Conservation (phyloP, 2,888 invertebrate species). For the Maniola hyperantus region DNA sequence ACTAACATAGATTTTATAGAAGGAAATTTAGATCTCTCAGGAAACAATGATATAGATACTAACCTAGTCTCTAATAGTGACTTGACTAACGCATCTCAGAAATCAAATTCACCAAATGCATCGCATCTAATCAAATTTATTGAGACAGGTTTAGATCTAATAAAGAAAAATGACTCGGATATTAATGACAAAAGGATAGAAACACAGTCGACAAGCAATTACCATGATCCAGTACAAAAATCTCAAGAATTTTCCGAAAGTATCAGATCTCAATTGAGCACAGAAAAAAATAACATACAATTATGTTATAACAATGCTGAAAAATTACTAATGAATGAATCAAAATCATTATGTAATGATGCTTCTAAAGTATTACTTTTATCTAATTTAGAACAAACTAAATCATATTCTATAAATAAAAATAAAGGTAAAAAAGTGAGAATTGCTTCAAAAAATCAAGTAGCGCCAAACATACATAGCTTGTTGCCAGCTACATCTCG, state of each 20-base stretch:
- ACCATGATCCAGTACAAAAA: slow-evolving; percentile 1
- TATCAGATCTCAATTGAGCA: background rate
- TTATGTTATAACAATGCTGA: background rate
- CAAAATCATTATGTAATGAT: background rate
- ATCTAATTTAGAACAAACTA: background rate
- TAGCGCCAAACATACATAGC: slow-evolving; percentile 19
- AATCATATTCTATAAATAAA: background rate
- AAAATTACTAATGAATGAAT: background rate
- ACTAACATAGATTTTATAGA: slow-evolving; percentile 1
- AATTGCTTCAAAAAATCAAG: slow-evolving; percentile 16
- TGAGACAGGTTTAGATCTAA: slow-evolving; percentile 1
- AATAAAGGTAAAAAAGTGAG: slow-evolving; percentile 6
- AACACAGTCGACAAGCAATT: background rate
- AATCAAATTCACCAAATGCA: too few species aligned
- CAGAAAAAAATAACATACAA: background rate
- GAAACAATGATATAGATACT: slow-evolving; percentile 5
- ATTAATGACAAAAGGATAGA: background rate
- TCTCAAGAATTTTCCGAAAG: background rate
- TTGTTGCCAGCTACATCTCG: slow-evolving; percentile 5
- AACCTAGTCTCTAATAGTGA: background rate
- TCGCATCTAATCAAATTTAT: slow-evolving; percentile 10
- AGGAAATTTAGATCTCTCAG: slow-evolving; percentile 5
- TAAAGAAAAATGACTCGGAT: background rate
- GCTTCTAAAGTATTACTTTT: background rate
- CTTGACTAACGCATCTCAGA: slow-evolving; percentile 7